A percentile compares a stretch with the other conserved stretches of the same genome.
phyloP scores from a whole-genome alignment of 2,888 invertebrate genomes.

The Griposia aprilina region DNA sequence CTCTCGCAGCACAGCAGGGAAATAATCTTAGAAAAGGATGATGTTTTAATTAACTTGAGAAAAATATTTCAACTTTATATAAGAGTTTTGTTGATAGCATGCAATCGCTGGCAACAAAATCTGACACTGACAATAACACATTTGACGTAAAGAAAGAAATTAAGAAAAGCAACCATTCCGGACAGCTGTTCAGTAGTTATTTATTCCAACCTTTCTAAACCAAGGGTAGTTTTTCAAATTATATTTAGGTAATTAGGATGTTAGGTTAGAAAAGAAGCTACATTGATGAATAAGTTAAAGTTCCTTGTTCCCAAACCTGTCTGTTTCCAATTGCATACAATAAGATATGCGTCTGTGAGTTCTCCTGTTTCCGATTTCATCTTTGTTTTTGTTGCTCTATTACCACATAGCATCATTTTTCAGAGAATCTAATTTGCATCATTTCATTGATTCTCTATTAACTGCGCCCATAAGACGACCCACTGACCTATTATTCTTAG shows the following conservation, averaged over 20 bases:
- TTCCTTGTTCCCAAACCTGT: not conserved
- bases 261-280: constrained; percentile 5
- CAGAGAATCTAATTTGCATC: not conserved
- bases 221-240: not conserved
- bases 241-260: not conserved
- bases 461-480: too few relatives aligned
- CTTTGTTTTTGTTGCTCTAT: not conserved
- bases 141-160: not conserved
- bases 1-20: not conserved
- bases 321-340: constrained; percentile 2
- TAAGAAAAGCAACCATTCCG: not conserved
- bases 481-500: not conserved
- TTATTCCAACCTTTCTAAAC: not conserved
- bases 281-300: constrained; percentile 4
- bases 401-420: not conserved
- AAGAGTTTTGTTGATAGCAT: not conserved
- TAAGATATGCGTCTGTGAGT: constrained; percentile 8
- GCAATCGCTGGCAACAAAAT: not conserved
- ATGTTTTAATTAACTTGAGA: not conserved
- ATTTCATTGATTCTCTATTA: not conserved
- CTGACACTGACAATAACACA: constrained; percentile 3
- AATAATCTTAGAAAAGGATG: not conserved
- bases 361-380: not conserved
- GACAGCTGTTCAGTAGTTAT: not conserved
- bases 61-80: not conserved